Evolutionary conservation across 2,888 invertebrate genomes (phyloP).

Genomic region (Lissonota sp.): DNA sequence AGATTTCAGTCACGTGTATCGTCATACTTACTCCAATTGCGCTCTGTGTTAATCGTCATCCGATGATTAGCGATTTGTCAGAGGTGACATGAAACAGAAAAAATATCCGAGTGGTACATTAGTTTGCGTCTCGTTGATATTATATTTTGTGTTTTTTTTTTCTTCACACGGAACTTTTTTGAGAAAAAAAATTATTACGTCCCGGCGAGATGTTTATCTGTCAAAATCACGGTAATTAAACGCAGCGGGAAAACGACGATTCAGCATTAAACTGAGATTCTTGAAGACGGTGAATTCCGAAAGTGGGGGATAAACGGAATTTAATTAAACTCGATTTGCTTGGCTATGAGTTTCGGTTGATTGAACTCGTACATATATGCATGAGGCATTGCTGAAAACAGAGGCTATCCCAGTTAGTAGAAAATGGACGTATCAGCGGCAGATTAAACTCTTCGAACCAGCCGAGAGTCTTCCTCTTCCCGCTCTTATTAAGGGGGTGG

Average conservation of each 20-base stretch:
- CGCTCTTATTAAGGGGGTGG: background rate
- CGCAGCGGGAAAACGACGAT: background rate
- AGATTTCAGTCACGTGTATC: constrained; percentile 53
- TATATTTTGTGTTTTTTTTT: background rate
- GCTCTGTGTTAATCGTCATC: constrained; percentile 77
- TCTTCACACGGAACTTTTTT: constrained; percentile 36
- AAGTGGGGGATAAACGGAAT: constrained; percentile 46
- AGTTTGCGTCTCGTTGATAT: constrained; percentile 33
- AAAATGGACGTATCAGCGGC: constrained; percentile 46
- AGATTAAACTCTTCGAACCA: constrained; percentile 39
- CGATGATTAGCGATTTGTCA: constrained; percentile 64
- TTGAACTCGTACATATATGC: constrained; percentile 12
- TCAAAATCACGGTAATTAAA: constrained; percentile 39
- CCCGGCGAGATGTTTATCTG: background rate
- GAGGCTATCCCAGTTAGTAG: constrained; percentile 1
- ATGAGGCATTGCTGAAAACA: constrained; percentile 4
- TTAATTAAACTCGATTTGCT: constrained; percentile 47
- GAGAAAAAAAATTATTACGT: background rate
- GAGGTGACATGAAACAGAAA: constrained; percentile 77
- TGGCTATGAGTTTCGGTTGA: background rate
- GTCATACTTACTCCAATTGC: constrained; percentile 83
- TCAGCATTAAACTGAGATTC: constrained; percentile 21
- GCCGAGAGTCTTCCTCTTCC: background rate
- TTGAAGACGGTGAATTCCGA: constrained; percentile 40
- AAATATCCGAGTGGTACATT: constrained; percentile 63